A percentile compares a stretch with the other conserved stretches of the same genome.
Evolutionary conservation across 2,113 vertebrate species (phyloP).

Genomic region (Oostethus manadensis): DNA sequence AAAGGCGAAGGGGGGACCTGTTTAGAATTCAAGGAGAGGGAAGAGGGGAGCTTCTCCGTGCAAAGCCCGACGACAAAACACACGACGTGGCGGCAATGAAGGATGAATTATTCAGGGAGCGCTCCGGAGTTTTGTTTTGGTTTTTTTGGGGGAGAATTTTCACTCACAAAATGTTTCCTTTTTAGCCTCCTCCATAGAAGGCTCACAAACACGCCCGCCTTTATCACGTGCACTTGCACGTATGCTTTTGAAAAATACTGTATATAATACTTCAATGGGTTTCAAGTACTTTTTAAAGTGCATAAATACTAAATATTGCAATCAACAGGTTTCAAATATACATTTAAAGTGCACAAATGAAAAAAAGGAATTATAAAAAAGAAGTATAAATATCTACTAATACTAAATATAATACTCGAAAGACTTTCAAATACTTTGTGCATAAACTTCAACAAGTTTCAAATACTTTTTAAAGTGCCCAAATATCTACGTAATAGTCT

Average conservation of each 20-base stretch:
- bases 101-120: constrained; percentile 98
- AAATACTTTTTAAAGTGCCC: too few species aligned
- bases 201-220: constrained; percentile 50
- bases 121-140: constrained; percentile 67
- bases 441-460: too few species aligned
- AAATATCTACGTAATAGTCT: too few species aligned
- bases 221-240: not conserved
- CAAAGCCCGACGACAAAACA: constrained; percentile 86
- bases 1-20: constrained; percentile 89
- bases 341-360: too few species aligned
- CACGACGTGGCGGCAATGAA: constrained; percentile 94
- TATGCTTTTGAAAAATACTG: not conserved
- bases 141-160: constrained; percentile 71
- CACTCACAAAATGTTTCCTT: constrained; percentile 86
- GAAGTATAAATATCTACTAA: too few species aligned
- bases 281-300: not conserved
- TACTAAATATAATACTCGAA: too few species aligned
- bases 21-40: constrained; percentile 90
- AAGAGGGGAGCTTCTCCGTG: constrained; percentile 82
- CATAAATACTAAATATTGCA: too few species aligned
- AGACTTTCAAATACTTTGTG: too few species aligned
- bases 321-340: not conserved
- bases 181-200: constrained; percentile 67
- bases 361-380: too few species aligned
- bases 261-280: too few species aligned